Evolutionary conservation across 2,113 vertebrate genomes (phyloP).

Genomic region (Mastomys natalensis): DNA sequence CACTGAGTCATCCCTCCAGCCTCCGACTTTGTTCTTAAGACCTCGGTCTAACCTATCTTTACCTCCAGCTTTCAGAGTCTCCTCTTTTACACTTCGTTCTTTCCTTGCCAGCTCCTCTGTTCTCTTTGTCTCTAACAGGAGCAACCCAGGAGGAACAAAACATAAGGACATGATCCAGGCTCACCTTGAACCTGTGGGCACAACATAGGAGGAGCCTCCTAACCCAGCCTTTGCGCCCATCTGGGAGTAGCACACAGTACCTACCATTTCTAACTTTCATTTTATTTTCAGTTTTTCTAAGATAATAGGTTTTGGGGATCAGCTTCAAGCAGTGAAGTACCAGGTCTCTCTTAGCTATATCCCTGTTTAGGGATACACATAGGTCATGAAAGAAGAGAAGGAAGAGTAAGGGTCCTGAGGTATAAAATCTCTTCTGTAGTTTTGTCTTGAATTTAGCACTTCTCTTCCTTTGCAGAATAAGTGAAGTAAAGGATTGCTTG

Average conservation of each 20-base stretch:
- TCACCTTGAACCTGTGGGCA: background rate
- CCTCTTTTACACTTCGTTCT: background rate
- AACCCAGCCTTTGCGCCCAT: background rate
- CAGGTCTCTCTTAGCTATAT: background rate
- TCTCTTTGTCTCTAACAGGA: background rate
- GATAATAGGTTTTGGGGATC: background rate
- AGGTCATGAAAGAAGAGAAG: background rate
- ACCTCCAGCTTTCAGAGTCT: no score
- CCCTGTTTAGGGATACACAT: background rate
- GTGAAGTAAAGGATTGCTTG: constrained; percentile 6
- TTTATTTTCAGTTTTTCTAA: constrained; percentile 43
- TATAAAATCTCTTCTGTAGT: background rate
- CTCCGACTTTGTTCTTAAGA: background rate
- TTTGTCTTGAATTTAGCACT: constrained; percentile 12
- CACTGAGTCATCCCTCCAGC: background rate
- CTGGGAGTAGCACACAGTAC: background rate
- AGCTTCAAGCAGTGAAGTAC: background rate
- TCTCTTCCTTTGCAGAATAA: constrained; percentile 14
- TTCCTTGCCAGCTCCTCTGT: background rate
- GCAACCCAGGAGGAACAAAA: background rate
- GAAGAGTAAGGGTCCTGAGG: background rate
- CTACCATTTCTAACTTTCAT: background rate
- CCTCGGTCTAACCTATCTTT: background rate
- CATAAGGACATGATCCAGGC: background rate
- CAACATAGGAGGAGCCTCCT: background rate